Conservation (phyloP, 2,797 vertebrate species). For the Ceryle rudis region DNA sequence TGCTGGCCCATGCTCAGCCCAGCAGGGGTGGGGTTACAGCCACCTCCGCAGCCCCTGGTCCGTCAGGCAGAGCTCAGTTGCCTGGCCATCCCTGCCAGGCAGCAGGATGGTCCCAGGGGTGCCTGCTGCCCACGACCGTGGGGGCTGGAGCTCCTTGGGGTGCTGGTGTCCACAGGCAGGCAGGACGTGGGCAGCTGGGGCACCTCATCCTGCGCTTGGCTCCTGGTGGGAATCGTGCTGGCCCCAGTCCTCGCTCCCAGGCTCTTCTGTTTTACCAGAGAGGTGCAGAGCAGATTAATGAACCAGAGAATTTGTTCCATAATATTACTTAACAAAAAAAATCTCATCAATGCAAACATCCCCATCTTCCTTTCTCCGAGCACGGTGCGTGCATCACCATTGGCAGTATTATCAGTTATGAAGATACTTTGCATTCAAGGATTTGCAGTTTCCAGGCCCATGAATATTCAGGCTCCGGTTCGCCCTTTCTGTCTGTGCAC, state of each 20-base stretch:
- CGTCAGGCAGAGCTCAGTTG: not conserved
- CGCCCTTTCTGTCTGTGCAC: not conserved
- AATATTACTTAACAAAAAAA: not conserved
- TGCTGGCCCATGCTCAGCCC: fast-evolving
- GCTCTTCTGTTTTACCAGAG: not conserved
- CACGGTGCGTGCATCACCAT: not conserved
- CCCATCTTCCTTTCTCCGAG: not conserved
- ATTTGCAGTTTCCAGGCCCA: not conserved
- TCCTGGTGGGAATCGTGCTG: fast-evolving
- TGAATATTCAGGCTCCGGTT: conserved; percentile 52
- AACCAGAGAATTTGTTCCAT: not conserved
- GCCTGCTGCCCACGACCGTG: fast-evolving
- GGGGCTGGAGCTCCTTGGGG: fast-evolving
- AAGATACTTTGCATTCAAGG: conserved; percentile 56
- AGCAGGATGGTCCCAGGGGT: not conserved
- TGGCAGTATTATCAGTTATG: conserved; percentile 9
- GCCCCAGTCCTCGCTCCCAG: fast-evolving
- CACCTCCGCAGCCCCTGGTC: fast-evolving
- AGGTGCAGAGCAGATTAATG: not conserved
- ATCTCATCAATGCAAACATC: not conserved
- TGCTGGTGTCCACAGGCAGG: fast-evolving
- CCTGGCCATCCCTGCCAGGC: not conserved
- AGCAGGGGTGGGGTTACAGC: fast-evolving
- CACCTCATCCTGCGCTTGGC: not conserved
- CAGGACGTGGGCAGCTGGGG: not conserved